A percentile compares a stretch with the other conserved stretches of the same genome.
phyloP scores from a whole-genome alignment of 2,113 vertebrate species.

The Engraulis encrasicolus region DNA sequence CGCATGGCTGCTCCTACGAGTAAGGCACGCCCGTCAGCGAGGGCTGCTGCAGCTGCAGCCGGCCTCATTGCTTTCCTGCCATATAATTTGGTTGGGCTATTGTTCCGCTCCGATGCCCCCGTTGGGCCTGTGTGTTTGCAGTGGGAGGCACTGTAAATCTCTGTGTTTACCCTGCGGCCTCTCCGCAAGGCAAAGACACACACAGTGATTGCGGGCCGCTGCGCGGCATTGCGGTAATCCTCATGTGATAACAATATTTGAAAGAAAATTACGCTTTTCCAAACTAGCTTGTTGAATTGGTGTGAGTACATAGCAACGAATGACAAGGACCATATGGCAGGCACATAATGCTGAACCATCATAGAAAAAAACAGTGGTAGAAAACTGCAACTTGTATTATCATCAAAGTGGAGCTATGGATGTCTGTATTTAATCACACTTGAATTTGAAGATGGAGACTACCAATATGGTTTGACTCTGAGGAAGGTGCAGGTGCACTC shows the following conservation, averaged over 20 bases:
- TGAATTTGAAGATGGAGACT: background rate
- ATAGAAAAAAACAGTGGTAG: background rate
- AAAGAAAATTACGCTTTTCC: background rate
- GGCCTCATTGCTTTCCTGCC: background rate
- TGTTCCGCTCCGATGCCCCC: background rate
- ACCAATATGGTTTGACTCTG: too few species aligned
- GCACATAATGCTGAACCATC: background rate
- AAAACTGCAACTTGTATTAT: background rate
- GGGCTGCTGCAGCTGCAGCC: background rate
- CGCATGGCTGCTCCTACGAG: background rate
- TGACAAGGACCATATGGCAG: background rate
- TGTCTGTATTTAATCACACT: background rate
- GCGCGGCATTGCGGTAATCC: background rate
- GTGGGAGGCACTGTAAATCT: background rate
- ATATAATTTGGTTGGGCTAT: slow-evolving; percentile 6
- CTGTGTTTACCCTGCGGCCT: background rate
- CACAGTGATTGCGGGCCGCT: background rate
- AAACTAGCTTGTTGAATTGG: background rate
- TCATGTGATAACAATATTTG: background rate
- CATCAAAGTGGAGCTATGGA: background rate
- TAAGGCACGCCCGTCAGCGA: background rate
- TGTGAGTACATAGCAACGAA: background rate
- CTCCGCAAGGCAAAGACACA: background rate
- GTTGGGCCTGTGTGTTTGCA: background rate
- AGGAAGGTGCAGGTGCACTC: too few species aligned